Conservation (phyloP, 1,140 invertebrate genomes). For the Bombyx mandarina region DNA sequence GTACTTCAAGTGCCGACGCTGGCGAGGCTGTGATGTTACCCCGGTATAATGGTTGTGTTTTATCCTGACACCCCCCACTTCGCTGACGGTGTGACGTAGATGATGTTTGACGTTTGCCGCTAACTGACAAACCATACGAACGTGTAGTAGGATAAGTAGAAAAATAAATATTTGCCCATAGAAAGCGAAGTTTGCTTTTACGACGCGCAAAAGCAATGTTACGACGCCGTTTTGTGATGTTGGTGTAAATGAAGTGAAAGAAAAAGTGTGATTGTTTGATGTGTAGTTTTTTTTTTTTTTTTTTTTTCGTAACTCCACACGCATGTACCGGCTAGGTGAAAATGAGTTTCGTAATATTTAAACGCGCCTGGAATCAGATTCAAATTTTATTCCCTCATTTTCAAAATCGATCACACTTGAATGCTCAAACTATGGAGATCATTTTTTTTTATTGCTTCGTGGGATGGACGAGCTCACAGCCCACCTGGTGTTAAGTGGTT, state of each 20-base stretch:
- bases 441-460: not conserved
- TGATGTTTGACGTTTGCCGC: constrained; percentile 45
- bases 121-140: constrained; percentile 44
- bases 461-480: too few relatives aligned
- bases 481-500: too few relatives aligned
- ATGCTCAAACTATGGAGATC: not conserved
- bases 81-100: constrained; percentile 44
- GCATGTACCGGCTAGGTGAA: constrained; percentile 18
- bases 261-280: constrained; percentile 68
- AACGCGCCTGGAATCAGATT: too few relatives aligned
- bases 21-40: constrained; percentile 54
- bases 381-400: too few relatives aligned
- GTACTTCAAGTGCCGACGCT: constrained; percentile 37
- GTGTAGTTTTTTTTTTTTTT: constrained; percentile 10
- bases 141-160: constrained; percentile 59
- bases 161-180: constrained; percentile 67
- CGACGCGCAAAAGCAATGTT: constrained; percentile 40
- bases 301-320: constrained; percentile 31
- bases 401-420: too few relatives aligned
- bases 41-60: constrained; percentile 55
- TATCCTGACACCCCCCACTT: constrained; percentile 59
- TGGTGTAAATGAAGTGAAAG: constrained; percentile 63
- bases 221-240: constrained; percentile 32
- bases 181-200: constrained; percentile 62
- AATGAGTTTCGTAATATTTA: constrained; percentile 18